Conservation (phyloP, 1,140 invertebrate genomes). For the Drosophila trapezifrons region DNA sequence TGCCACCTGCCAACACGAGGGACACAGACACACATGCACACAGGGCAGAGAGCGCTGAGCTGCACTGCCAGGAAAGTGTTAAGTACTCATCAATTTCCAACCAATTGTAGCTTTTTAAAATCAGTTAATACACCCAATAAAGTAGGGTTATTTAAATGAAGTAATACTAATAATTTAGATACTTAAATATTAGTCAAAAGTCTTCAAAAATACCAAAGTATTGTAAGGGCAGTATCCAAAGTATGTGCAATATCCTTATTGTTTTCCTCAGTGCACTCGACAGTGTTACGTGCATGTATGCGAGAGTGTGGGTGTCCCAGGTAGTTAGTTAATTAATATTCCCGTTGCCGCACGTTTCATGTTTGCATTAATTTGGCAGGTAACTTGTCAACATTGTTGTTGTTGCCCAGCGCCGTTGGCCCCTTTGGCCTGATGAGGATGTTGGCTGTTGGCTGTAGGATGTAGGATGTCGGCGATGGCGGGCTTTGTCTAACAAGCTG, state of each 20-base stretch:
- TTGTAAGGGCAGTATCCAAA: not conserved
- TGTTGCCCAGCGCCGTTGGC: conserved; percentile 46
- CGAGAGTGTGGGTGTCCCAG: conserved; percentile 31
- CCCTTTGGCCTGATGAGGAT: conserved; percentile 48
- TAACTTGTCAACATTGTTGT: conserved; percentile 81
- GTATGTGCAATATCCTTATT: too few species aligned
- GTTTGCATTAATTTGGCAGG: conserved; percentile 83
- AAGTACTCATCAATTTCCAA: too few species aligned
- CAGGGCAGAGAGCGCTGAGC: not conserved
- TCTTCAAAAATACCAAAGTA: not conserved
- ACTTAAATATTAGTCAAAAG: not conserved
- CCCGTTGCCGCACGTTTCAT: conserved; percentile 79
- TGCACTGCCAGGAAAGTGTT: conserved; percentile 9
- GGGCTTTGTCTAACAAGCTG: conserved; percentile 74
- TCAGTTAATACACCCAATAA: too few species aligned
- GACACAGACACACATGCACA: conserved; percentile 9
- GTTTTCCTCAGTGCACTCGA: not conserved
- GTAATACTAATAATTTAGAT: not conserved
- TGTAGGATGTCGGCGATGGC: conserved; percentile 29
- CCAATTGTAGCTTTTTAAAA: too few species aligned
- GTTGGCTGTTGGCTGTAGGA: conserved; percentile 30
- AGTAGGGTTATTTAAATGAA: too few species aligned
- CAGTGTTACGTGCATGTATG: conserved; percentile 14
- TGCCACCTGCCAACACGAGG: conserved; percentile 62
- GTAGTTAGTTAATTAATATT: conserved; percentile 82